Base-by-base conservation (phyloP, 2,113 vertebrate genomes). In the Thunnus thynnus region DNA sequence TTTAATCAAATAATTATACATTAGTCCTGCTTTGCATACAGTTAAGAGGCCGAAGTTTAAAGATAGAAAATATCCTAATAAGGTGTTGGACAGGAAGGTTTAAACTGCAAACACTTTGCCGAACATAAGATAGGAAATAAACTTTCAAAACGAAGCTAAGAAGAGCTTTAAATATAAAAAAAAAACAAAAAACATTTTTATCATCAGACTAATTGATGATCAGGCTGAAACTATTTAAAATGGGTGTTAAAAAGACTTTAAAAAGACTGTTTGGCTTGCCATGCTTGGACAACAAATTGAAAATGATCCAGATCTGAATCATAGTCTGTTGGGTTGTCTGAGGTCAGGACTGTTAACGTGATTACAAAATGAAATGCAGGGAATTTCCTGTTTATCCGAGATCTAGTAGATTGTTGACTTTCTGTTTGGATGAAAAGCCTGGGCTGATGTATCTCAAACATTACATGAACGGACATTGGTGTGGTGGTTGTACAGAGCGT, bases 311-410 rank as follows among this genome's bases (percentile, higher is more conserved):
- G 36, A 9, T 58, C 16, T 44, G 25, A 3, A 44, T 51, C 1
- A 1, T 6, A 47, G 60, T 10, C 5, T 54, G 44, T 25, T 6
- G 36, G 64, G 4, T 60, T 20, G 5, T 64, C 20, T 63, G 20
- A 71, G 47, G 67, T 66, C 77, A 71, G 13, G 1, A 12, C n/a
- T 32, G 51, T 57, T 60, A 55, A 68, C 22, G 11, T 25, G 7
- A 85, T 46, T 44, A 44, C 50, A 50, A 78, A 68, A 54, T 63
- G 10, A 82, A 82, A 74, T 30, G 20, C 4, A 22, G 17, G 60
- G 81, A 85, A 84, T 76, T 85, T 90, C 83, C 85, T 90, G 85
- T 92, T 91, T 84, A 71, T 71, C n/a, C 44, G 16, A 0, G n/a
- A 72, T 50, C 14, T 10, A 14, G 50, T 12, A 51, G 67, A 80